Conservation (phyloP, 2,888 invertebrate genomes). For the Ochropleura leucogaster region DNA sequence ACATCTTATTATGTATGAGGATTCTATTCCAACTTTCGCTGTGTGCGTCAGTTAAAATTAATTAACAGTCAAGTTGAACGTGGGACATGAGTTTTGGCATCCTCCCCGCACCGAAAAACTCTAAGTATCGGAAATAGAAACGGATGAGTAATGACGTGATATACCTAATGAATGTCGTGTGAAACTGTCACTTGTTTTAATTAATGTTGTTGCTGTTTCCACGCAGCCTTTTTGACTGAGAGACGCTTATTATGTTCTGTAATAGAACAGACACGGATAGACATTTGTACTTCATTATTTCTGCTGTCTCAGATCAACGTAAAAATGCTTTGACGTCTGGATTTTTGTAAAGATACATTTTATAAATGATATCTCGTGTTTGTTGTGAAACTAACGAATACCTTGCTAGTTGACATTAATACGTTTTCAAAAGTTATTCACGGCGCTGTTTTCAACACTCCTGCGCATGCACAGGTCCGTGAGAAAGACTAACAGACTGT, state of each 20-base stretch:
- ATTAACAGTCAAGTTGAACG: conserved; percentile 80
- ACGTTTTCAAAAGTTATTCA: conserved; percentile 52
- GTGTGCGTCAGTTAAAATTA: conserved; percentile 83
- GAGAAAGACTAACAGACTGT: conserved; percentile 81
- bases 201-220: conserved; percentile 80
- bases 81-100: conserved; percentile 84
- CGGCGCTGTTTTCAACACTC: conserved; percentile 29
- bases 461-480: conserved; percentile 69
- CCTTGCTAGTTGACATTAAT: conserved; percentile 63
- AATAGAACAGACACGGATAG: conserved; percentile 75
- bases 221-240: conserved; percentile 69
- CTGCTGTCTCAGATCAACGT: conserved; percentile 73
- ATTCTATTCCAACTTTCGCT: conserved; percentile 78
- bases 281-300: conserved; percentile 83
- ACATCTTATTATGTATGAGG: conserved; percentile 67
- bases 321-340: conserved; percentile 80
- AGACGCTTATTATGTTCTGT: conserved; percentile 71
- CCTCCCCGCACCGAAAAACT: conserved; percentile 80
- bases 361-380: conserved; percentile 74
- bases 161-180: conserved; percentile 85
- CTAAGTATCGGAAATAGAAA: conserved; percentile 86
- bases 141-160: conserved; percentile 84
- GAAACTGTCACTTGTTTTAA: conserved; percentile 85
- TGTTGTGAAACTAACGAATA: conserved; percentile 57
- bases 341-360: conserved; percentile 75